These are phyloP conservation scores for Napeogenes inachia DNA, from an alignment of 2,888 invertebrate species.

Conservation along the genomic window DNA sequence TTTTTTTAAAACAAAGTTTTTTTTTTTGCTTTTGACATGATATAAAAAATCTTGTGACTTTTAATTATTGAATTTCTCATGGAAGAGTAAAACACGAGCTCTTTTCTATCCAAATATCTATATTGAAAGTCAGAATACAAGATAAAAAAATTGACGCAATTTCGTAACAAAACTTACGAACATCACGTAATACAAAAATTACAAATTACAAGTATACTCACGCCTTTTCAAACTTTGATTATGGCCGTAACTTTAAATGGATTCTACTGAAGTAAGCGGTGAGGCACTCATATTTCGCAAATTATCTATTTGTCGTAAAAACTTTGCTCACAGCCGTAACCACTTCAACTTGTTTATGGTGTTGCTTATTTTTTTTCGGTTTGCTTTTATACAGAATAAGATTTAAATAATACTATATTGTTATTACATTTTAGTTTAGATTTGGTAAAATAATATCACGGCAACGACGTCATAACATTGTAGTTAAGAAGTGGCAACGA, in stretches of 20 bases:
- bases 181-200: not conserved
- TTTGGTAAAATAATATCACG: too few species aligned
- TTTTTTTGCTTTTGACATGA: too few species aligned
- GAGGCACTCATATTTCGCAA: conserved; percentile 27
- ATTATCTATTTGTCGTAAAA: conserved; percentile 29
- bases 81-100: too few species aligned
- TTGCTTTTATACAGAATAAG: not conserved
- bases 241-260: conserved; percentile 24
- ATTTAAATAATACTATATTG: not conserved
- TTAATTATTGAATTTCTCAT: too few species aligned
- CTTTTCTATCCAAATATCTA: too few species aligned
- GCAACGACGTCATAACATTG: too few species aligned
- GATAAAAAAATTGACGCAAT: not conserved
- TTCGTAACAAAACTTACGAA: not conserved
- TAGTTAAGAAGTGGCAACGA: too few species aligned
- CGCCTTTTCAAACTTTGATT: conserved; percentile 1
- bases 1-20: too few species aligned
- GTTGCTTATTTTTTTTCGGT: not conserved
- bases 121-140: not conserved
- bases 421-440: too few species aligned
- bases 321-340: conserved; percentile 15
- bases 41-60: too few species aligned
- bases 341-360: conserved; percentile 2
- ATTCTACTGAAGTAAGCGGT: conserved; percentile 24
- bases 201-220: conserved; percentile 3